Percentiles rank a stretch among this genome's conserved stretches.
Conservation (phyloP, 2,113 vertebrate species). For the Cygnus atratus region DNA sequence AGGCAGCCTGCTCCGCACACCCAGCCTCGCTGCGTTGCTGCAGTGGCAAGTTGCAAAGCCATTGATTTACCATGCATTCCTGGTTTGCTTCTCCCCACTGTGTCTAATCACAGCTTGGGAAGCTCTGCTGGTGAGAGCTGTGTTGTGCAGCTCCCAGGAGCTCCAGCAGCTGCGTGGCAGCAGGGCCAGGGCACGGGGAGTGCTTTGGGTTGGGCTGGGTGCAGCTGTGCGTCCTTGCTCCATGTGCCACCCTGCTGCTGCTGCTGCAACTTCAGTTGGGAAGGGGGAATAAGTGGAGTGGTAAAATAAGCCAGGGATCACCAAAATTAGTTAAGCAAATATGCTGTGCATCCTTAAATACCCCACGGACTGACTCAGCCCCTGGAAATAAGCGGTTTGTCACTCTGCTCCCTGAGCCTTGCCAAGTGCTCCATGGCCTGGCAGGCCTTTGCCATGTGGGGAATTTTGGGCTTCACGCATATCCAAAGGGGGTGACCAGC, state of each 20-base stretch:
- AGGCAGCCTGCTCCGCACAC: neutral
- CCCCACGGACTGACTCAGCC: neutral
- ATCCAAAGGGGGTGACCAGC: neutral
- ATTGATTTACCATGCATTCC: neutral
- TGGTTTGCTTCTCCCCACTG: neutral
- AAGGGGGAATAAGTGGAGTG: no score
- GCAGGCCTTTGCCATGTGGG: neutral
- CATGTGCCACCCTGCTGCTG: neutral
- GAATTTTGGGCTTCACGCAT: neutral
- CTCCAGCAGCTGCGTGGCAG: neutral
- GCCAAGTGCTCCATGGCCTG: neutral
- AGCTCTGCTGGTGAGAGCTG: neutral
- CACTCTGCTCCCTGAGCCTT: neutral
- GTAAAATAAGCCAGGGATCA: neutral
- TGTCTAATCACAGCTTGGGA: neutral
- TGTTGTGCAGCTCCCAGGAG: neutral
- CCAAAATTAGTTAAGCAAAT: neutral
- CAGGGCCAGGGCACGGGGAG: neutral
- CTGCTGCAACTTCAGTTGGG: neutral
- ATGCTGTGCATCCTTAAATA: neutral
- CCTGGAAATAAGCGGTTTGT: neutral
- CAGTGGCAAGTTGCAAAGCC: neutral
- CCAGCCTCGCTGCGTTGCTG: neutral
- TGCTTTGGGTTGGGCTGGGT: neutral
- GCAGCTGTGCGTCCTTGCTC: accelerated